phyloP scores from a whole-genome alignment of 2,888 invertebrate genomes.

The Tachina grossa region DNA sequence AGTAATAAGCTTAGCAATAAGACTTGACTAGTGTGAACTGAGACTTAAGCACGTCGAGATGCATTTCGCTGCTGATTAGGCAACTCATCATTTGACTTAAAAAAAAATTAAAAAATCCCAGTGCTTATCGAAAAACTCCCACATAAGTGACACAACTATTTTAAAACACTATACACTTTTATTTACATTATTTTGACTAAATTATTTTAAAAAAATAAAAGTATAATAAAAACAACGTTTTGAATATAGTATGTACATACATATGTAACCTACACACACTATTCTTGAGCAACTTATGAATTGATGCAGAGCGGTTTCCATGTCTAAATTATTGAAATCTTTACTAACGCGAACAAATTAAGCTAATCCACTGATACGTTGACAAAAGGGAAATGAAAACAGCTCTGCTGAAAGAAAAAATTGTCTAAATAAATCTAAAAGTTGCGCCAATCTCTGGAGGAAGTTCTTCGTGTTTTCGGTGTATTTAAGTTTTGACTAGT shows the following conservation, averaged over 20 bases:
- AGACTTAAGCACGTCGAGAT: no score
- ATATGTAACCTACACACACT: slow-evolving; percentile 41
- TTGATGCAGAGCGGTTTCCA: slow-evolving; percentile 25
- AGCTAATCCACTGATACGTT: background rate
- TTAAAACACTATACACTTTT: slow-evolving; percentile 52
- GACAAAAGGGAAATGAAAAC: slow-evolving; percentile 15
- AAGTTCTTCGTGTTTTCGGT: slow-evolving; percentile 70
- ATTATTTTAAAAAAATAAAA: slow-evolving; percentile 50
- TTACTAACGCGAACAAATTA: background rate
- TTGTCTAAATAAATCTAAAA: slow-evolving; percentile 35
- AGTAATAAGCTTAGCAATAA: no score
- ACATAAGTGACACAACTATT: background rate
- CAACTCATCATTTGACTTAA: no score
- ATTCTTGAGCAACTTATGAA: slow-evolving; percentile 56
- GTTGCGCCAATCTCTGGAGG: slow-evolving; percentile 77
- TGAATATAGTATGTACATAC: slow-evolving; percentile 27
- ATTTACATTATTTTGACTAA: slow-evolving; percentile 59
- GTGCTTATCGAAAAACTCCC: no score
- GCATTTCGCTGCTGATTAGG: no score
- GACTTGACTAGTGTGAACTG: no score
- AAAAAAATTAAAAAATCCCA: no score
- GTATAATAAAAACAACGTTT: slow-evolving; percentile 48
- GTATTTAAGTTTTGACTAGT: slow-evolving; percentile 68
- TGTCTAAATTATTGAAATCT: background rate
- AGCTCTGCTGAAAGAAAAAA: slow-evolving; percentile 38